Conservation (phyloP, 2,888 invertebrate species). For the Gryllus longicercus region DNA sequence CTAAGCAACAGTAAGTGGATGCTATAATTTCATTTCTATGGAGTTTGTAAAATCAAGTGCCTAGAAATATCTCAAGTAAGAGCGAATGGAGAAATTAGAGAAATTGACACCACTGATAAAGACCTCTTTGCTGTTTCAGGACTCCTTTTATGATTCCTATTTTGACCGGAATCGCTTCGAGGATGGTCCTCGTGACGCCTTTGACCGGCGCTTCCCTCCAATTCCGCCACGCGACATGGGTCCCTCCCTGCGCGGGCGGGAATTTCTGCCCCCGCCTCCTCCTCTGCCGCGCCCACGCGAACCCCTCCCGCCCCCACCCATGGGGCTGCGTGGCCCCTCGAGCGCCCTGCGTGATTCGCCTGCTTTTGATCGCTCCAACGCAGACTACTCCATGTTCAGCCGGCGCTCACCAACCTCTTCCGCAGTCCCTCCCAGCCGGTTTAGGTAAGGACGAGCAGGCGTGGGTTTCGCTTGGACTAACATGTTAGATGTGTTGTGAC, state of each 20-base stretch:
- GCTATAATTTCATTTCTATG: too few relatives aligned
- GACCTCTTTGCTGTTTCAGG: conserved; percentile 48
- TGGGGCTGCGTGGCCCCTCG: conserved; percentile 58
- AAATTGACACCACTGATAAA: too few relatives aligned
- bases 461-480: not conserved
- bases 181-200: conserved; percentile 74
- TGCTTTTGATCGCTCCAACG: conserved; percentile 56
- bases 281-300: conserved; percentile 61
- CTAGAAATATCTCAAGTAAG: too few relatives aligned
- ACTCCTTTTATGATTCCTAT: conserved; percentile 71
- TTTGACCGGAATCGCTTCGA: conserved; percentile 53
- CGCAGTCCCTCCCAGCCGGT: conserved; percentile 33
- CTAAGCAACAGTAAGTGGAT: too few relatives aligned
- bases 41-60: too few relatives aligned
- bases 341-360: conserved; percentile 61
- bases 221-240: conserved; percentile 51
- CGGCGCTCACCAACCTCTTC: conserved; percentile 67
- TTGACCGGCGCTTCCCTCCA: conserved; percentile 75
- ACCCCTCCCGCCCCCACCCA: conserved; percentile 72
- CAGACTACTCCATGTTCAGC: conserved; percentile 77
- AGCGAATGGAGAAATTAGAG: too few relatives aligned
- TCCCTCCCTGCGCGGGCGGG: conserved; percentile 39
- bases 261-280: conserved; percentile 61
- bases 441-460: conserved; percentile 31
- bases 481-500: not conserved